Base-by-base conservation (phyloP, 2,113 vertebrate genomes). In the Theristicus caerulescens region DNA sequence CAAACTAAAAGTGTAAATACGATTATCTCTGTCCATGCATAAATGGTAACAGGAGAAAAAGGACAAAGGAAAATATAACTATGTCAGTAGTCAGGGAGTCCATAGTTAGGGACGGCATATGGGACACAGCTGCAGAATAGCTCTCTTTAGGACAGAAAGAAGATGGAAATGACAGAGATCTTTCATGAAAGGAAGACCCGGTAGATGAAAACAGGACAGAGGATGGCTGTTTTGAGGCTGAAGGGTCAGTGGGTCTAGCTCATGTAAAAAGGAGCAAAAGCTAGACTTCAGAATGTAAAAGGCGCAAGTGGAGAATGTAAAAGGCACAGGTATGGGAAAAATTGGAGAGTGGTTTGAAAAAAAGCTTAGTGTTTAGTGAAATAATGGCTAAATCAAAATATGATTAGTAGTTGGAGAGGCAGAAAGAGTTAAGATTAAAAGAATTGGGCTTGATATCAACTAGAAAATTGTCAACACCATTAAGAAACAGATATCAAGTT, bases 1-100 rank as follows among this genome's bases (percentile, higher is more conserved):
- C 3, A 65, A 79, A 70, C 7, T 10, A 29, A 61, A 72, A n/a
- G 13, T 44, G 20, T 49, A 49, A n/a, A 38, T 31, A 42, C 32
- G 4, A 32, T 4, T 70, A 7, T 49, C 7, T 70, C 8, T 52
- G 6, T 31, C 82, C 40, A 27, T 61, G 8, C 1, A 13, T 51
- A 51, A 71, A 76, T 16, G 13, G 7, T 27, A 62, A 27, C 5
- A 62, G 26, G 6, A 46, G 9, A 32, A 65, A 29, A 57, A 62
- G 7, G 13, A 42, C 19, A 54, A 82, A 58, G 26, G 17, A 73
- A 59, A 82, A 15, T 4, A n/a, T 17, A 67, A 42, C 16, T 40
- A 8, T 5, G 12, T 66, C 7, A 14, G 16, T n/a, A 69, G 10
- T 6, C 0, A 0, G 13, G 22, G 17, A 86, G 34, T n/a, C 21